These are phyloP conservation scores for Gasterosteus aculeatus DNA, from an alignment of 2,113 vertebrate species.

Conservation along the genomic window DNA sequence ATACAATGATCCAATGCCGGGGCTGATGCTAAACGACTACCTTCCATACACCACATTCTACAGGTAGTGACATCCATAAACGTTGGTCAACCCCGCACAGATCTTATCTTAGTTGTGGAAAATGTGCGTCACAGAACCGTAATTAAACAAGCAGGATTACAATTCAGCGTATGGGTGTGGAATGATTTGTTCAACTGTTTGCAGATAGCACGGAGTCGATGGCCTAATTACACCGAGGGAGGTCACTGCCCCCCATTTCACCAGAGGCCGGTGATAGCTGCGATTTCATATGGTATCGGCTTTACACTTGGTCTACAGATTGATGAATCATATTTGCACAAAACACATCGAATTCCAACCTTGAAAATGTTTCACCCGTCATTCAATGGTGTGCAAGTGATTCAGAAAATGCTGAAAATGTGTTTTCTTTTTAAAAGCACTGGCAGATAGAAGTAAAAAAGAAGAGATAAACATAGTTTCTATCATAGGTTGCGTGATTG, in stretches of 20 bases:
- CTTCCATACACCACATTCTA: conserved; percentile 12
- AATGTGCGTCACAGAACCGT: conserved; percentile 50
- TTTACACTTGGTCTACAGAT: conserved; percentile 52
- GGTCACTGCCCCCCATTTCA: conserved; percentile 74
- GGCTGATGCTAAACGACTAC: conserved; percentile 15
- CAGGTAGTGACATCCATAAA: conserved; percentile 51
- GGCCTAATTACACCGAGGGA: conserved; percentile 64
- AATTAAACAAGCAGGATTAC: conserved; percentile 53
- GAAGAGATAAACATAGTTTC: background rate
- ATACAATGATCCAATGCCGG: conserved; percentile 13
- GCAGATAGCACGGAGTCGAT: conserved; percentile 48
- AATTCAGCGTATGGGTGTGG: conserved; percentile 22
- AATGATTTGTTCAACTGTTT: conserved; percentile 43
- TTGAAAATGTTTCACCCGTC: conserved; percentile 27
- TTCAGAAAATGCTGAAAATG: conserved; percentile 17
- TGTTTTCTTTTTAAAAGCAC: background rate
- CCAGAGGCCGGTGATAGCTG: conserved; percentile 57
- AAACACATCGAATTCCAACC: conserved; percentile 24
- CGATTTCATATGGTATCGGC: conserved; percentile 48
- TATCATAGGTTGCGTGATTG: background rate
- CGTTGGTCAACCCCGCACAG: conserved; percentile 35
- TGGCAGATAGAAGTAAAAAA: background rate
- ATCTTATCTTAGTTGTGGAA: conserved; percentile 61
- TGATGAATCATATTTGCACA: conserved; percentile 43
- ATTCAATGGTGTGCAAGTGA: background rate